Base-by-base conservation (phyloP, 2,888 invertebrate genomes). In the Stegophylla sp. region DNA sequence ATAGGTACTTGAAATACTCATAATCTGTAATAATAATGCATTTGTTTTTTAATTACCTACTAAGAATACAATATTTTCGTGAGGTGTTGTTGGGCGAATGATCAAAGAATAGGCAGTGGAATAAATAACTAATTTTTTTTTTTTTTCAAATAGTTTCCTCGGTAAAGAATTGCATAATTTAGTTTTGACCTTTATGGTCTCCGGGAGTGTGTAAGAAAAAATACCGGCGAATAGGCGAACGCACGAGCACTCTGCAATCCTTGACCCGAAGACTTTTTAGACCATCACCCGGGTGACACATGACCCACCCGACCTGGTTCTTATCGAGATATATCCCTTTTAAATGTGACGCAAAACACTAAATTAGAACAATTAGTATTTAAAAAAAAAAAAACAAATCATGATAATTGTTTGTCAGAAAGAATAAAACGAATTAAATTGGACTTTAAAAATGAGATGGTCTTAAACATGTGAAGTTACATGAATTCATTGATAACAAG, bases 271-370 rank as follows among this genome's bases (percentile, higher is more conserved):
- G 71, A 79, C 79, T 79, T 71, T 79, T 69, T 71, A 79, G 69
- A 71, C 79, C 69, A 69, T 79, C 79, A 79, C 79, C 79, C 79
- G 79, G 23, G 61, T 79, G 79, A 79, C 79, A 79, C 71, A 71
- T 79, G 79, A 79, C 79, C 79, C 71, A 34, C 1, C 61, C 59
- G 79, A 79, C 61, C 79, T 51, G 61, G 69, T 69, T 77, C 48
- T 61, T 79, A 79, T 79, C 71, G 61, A 61, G 34, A 71, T 79
- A 79, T 34, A n/a, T n/a, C n/a, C n/a, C 71, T 71, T 71, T 71
- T 71, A 48, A 20, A 43, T 67, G 69, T 34, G 71, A 71, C 79
- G 79, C 63, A 79, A 63, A 79, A 28, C 45, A 41, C 41, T 51
- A 53, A 79, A 71, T 79, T 79, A 71, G 69, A 71, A 61, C 51